Evolutionary conservation across 1,140 invertebrate species (phyloP).

Genomic region (Leptinotarsa defecta): DNA sequence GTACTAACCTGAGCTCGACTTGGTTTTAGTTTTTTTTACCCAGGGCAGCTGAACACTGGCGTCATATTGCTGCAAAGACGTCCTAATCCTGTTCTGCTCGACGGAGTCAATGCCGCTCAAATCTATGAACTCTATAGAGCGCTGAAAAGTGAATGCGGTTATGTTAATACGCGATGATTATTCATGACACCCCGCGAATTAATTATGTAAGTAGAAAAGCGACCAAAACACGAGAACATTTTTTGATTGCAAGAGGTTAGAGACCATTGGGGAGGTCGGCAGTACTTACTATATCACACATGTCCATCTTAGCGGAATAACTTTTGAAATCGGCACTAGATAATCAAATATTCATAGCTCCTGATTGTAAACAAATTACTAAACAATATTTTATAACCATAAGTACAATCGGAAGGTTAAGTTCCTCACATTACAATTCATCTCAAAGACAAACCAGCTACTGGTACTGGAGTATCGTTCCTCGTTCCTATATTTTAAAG

Average conservation of each 20-base stretch:
- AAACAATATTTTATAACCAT: slow-evolving; percentile 37
- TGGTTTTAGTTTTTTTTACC: slow-evolving; percentile 32
- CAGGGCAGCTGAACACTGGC: slow-evolving; percentile 48
- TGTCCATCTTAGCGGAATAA: slow-evolving; percentile 31
- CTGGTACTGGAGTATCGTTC: too few species aligned
- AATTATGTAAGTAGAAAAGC: slow-evolving; percentile 13
- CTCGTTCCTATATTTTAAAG: too few species aligned
- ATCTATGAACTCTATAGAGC: slow-evolving; percentile 48
- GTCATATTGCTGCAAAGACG: slow-evolving; percentile 42
- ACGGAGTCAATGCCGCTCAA: slow-evolving; percentile 49
- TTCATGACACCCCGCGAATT: background rate
- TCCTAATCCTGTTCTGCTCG: slow-evolving; percentile 45
- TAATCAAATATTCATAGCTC: slow-evolving; percentile 28
- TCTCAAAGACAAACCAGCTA: background rate
- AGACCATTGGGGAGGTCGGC: background rate
- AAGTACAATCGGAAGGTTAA: slow-evolving; percentile 38
- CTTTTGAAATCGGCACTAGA: slow-evolving; percentile 30
- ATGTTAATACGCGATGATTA: background rate
- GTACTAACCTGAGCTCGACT: background rate
- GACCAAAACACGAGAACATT: slow-evolving; percentile 7
- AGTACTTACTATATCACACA: slow-evolving; percentile 35
- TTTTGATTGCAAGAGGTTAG: slow-evolving; percentile 5
- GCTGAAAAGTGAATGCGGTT: slow-evolving; percentile 30
- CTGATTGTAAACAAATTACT: background rate
- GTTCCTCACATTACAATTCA: slow-evolving; percentile 39